A percentile compares a stretch with the other conserved stretches of the same genome.
These are phyloP conservation scores for Andrena hattorfiana DNA, from an alignment of 2,888 invertebrate species.

Conservation along the genomic window DNA sequence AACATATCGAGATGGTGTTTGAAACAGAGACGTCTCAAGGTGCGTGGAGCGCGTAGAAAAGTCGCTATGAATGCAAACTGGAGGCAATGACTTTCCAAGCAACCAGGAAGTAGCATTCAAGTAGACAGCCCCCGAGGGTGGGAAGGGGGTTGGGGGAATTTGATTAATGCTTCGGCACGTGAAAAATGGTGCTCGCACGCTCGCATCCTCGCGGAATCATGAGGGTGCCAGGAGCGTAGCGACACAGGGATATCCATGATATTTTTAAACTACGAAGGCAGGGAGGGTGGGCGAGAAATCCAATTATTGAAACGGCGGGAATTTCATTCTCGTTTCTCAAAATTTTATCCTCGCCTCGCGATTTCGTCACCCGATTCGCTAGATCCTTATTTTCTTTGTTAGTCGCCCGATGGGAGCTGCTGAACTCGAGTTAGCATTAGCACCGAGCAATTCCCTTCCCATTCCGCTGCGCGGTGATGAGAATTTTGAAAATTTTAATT, in stretches of 20 bases:
- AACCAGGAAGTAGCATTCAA: constrained; percentile 40
- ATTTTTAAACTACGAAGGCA: constrained; percentile 36
- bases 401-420: not conserved
- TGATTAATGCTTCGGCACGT: constrained; percentile 80
- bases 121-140: constrained; percentile 40
- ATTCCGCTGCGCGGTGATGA: too few species aligned
- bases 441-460: too few species aligned
- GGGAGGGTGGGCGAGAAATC: not conserved
- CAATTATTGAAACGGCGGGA: constrained; percentile 42
- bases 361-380: constrained; percentile 1
- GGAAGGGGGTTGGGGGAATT: constrained; percentile 53
- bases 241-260: constrained; percentile 28
- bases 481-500: too few species aligned
- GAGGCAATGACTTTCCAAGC: constrained; percentile 31
- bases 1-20: not conserved
- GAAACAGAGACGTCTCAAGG: constrained; percentile 8
- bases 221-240: constrained; percentile 26
- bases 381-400: not conserved
- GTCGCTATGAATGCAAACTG: constrained; percentile 36
- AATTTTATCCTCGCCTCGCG: not conserved
- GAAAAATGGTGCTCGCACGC: constrained; percentile 75
- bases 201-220: constrained; percentile 59
- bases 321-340: constrained; percentile 29
- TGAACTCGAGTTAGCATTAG: too few species aligned
- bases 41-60: constrained; percentile 35